These are phyloP conservation scores for Macaria notata DNA, from an alignment of 2,888 invertebrate genomes.

Conservation along the genomic window DNA sequence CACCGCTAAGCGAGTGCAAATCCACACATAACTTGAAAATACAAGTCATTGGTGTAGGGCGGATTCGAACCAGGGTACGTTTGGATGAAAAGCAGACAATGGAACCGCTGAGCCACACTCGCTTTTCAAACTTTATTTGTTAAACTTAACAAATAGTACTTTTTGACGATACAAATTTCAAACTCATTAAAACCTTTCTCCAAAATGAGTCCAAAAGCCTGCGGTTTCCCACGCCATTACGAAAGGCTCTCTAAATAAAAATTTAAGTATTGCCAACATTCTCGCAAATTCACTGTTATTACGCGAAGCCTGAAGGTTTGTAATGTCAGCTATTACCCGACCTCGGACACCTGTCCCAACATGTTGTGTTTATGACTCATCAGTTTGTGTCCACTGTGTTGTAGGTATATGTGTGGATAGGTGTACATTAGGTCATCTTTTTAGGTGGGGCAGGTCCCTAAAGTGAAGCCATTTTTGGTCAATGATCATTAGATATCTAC, in stretches of 20 bases:
- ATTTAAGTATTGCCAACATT: constrained; percentile 6
- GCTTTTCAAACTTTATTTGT: too few relatives aligned
- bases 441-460: constrained; percentile 8
- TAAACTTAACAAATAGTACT: too few relatives aligned
- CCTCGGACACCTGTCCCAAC: constrained; percentile 29
- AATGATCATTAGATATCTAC: too few relatives aligned
- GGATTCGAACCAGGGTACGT: too few relatives aligned
- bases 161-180: too few relatives aligned
- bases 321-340: constrained; percentile 29
- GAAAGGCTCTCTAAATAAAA: neutral
- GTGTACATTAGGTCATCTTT: constrained; percentile 32
- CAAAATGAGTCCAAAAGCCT: neutral
- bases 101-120: too few relatives aligned
- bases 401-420: too few relatives aligned
- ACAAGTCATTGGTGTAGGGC: too few relatives aligned
- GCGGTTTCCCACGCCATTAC: constrained; percentile 4
- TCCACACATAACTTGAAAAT: too few relatives aligned
- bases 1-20: too few relatives aligned
- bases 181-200: neutral
- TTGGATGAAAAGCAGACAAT: too few relatives aligned
- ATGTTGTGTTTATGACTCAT: constrained; percentile 27
- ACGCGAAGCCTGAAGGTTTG: constrained; percentile 16
- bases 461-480: neutral
- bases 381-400: constrained; percentile 4
- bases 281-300: constrained; percentile 16